Evolutionary conservation across 1,140 invertebrate species (phyloP), one percentile per base, ranked within the genome.

Genomic region (Drosophila obscura): DNA sequence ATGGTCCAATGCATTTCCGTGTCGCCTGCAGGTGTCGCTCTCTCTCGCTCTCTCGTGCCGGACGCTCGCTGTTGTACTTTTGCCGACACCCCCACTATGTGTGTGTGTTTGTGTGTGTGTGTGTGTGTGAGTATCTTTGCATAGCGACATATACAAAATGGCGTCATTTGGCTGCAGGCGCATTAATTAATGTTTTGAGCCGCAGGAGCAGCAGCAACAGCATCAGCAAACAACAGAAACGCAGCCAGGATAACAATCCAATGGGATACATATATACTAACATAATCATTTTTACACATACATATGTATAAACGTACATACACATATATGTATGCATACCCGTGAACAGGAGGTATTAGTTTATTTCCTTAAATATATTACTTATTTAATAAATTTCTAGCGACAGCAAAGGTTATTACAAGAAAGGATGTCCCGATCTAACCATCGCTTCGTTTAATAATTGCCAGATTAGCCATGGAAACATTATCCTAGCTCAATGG

Each of bases 181-280:
- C 81, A 85, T 85, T 85, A 85, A 85, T 85, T 85, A 85, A 84
- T 84, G 80, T 84, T 84, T 77, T 84, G 61, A 81, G 82, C 68
- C 78, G 45, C 77, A 72, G 60, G 73, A 76, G 43, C 35, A 67
- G 45, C 73, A 72, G 62, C 79, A 77, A 39, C 35, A 67, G 46
- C 55, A 69, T 55, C 60, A 48, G 61, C 50, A 50, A 64, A 53
- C 46, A 69, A 76, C 53, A 73, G 62, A 49, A 73, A 6, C 15
- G 24, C 57, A 68, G 31, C 19, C 44, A 26, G 45, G 31, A 65
- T 51, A 76, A 67, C 63, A 75, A 74, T 58, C 50, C 39, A 71
- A 26, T 19, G 35, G 31, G 16, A 44, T 28, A 43, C 7, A 48
- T 19, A 48, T 19, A 52, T 9, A 63, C 41, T 1, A 19, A 19